Evolutionary conservation across 2,797 vertebrate species (phyloP), one percentile per base, ranked within the genome.

Genomic region (Hippoglossus hippoglossus): DNA sequence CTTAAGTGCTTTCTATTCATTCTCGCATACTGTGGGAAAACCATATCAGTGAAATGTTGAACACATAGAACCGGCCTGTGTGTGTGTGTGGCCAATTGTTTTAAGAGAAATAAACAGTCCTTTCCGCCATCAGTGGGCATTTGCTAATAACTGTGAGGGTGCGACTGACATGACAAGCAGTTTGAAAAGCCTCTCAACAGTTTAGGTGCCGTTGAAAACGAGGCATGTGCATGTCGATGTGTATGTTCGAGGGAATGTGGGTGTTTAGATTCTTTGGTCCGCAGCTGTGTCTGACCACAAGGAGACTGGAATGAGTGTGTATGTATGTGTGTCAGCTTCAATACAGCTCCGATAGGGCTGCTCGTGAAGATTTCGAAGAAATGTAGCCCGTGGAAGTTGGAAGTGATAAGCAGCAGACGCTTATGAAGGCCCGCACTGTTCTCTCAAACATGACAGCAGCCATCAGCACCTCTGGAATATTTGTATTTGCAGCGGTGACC

Each of bases 61-160:
- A 81, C 26, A 58, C 63, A 58, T 49, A 58, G 31, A 75, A 58
- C 72, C 1, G 2, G 24, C 24, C 77, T 50, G 28, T 75, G 79
- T 56, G 46, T 24, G 24, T 56, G 62, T 66, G 63, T 19, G 89
- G 86, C 79, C 91, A 86, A 65, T 90, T 90, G 90, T 89, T 91
- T 90, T 85, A 90, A 80, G 31, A 69, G 79, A 88, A 83, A 89
- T 90, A 92, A 90, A 93, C 88, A 89, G 68, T 69, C 77, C 73
- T 81, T 83, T 89, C 83, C 84, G 22, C 81, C 81, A 64, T 85
- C 68, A 49, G 58, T 26, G 75, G 81, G 76, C 82, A 87, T 89
- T 88, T 82, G 74, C 76, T 83, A 92, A 90, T 81, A 87, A 72
- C 85, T 47, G 67, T 25, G 73, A 81, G 80, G 69, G 89, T 86